Evolutionary conservation across 2,113 vertebrate species (phyloP).

Genomic region (Seriola aureovittata): DNA sequence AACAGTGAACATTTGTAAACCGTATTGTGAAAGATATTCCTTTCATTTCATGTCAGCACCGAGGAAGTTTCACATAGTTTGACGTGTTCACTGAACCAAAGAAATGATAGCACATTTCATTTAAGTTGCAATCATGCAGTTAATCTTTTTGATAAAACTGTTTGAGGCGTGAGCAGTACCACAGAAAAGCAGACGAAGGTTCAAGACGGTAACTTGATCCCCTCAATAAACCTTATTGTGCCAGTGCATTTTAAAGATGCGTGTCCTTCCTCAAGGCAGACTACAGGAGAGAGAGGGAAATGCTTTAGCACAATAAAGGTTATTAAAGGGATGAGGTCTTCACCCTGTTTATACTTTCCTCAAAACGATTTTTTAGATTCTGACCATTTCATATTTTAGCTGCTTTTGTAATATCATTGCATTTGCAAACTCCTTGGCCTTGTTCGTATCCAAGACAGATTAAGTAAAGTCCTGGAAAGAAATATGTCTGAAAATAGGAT

Average conservation of each 20-base stretch:
- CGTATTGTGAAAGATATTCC: not conserved
- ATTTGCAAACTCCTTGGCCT: not conserved
- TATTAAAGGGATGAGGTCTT: not conserved
- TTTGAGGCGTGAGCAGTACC: not conserved
- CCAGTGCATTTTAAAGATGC: not conserved
- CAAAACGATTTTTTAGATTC: not conserved
- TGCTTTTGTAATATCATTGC: not conserved
- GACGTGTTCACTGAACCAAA: not conserved
- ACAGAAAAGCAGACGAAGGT: not conserved
- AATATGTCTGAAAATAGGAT: conserved; percentile 38
- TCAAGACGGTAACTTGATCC: not conserved
- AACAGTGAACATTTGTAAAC: not conserved
- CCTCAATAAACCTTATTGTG: not conserved
- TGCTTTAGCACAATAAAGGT: not conserved
- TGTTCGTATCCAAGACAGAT: conserved; percentile 13
- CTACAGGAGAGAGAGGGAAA: not conserved
- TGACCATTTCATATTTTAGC: not conserved
- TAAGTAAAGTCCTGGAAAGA: conserved; percentile 9
- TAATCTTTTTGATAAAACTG: conserved; percentile 12
- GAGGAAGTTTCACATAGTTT: not conserved
- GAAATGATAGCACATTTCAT: not conserved
- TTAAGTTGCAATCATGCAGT: conserved; percentile 4
- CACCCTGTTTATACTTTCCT: not conserved
- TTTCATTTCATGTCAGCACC: not conserved
- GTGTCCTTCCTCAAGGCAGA: not conserved